Conservation (phyloP, 2,888 invertebrate species). For the Hedya salicella region DNA sequence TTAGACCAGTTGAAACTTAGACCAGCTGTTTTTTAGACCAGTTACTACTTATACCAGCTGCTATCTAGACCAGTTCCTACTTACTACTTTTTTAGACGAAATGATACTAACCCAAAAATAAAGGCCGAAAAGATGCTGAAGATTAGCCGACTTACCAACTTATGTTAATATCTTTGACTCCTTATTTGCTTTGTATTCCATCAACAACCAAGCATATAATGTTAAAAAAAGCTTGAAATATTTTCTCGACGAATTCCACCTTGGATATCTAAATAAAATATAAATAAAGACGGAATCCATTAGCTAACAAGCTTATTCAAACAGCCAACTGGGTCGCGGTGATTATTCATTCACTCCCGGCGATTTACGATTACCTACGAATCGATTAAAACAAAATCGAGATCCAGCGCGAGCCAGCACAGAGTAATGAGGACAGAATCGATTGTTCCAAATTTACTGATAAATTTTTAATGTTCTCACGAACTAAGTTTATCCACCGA, state of each 20-base stretch:
- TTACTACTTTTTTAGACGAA: slow-evolving; percentile 9
- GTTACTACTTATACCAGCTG: too few relatives aligned
- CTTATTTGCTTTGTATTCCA: too few relatives aligned
- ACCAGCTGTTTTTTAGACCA: too few relatives aligned
- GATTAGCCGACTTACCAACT: too few relatives aligned
- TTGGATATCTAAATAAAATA: slow-evolving; percentile 33
- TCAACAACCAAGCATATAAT: slow-evolving; percentile 10
- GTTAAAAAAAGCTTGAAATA: slow-evolving; percentile 6
- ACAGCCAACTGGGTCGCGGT: slow-evolving; percentile 43
- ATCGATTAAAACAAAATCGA: slow-evolving; percentile 47
- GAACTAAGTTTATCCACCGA: background rate
- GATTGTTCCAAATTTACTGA: slow-evolving; percentile 4
- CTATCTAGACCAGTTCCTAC: background rate
- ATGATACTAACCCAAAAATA: too few relatives aligned
- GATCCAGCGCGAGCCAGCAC: slow-evolving; percentile 20
- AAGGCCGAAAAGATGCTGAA: too few relatives aligned
- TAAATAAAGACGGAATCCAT: slow-evolving; percentile 37
- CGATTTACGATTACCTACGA: slow-evolving; percentile 45
- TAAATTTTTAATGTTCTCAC: background rate
- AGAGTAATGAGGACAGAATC: slow-evolving; percentile 32
- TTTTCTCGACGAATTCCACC: background rate
- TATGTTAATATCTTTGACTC: too few relatives aligned
- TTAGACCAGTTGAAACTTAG: too few relatives aligned
- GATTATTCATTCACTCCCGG: slow-evolving; percentile 45
- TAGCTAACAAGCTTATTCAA: slow-evolving; percentile 35